A percentile compares a stretch with the other conserved stretches of the same genome.
These are phyloP conservation scores for Macropus fuliginosus DNA, from an alignment of 2,797 vertebrate species.

Conservation along the genomic window DNA sequence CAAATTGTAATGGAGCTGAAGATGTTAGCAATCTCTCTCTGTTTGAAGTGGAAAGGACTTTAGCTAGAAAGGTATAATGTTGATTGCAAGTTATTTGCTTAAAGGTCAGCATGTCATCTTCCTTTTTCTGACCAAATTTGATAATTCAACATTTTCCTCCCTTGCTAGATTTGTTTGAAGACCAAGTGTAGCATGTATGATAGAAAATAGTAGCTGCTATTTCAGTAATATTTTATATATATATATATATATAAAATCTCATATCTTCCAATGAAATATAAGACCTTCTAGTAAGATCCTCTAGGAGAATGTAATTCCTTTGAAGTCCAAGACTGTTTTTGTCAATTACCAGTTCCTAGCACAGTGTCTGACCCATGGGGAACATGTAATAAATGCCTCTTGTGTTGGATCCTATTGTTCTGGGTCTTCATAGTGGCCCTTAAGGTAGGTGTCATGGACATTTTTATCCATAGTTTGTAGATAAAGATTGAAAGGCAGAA, in stretches of 20 bases:
- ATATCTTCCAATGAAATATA: neutral
- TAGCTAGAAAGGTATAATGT: slow-evolving; percentile 58
- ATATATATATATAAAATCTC: neutral
- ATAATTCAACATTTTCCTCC: slow-evolving; percentile 9
- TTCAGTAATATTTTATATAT: neutral
- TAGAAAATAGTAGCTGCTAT: neutral
- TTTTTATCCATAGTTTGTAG: neutral
- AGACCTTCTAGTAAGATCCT: neutral
- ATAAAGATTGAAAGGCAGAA: neutral
- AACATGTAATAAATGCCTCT: neutral
- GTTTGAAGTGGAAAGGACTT: slow-evolving; percentile 19
- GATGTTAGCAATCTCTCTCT: slow-evolving; percentile 49
- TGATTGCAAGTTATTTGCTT: slow-evolving; percentile 52
- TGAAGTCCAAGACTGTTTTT: neutral
- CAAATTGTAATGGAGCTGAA: slow-evolving; percentile 58
- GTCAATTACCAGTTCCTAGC: neutral
- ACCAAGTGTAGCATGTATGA: neutral
- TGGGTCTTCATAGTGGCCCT: neutral
- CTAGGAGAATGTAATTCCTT: neutral
- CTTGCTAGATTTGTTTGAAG: neutral
- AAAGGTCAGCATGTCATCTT: neutral
- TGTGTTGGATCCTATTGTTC: neutral
- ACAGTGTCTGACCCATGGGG: neutral
- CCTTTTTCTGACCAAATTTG: slow-evolving; percentile 46
- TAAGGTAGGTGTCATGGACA: neutral